These are phyloP conservation scores for Rallus limicola DNA, from an alignment of 2,113 vertebrate species.

Conservation along the genomic window DNA sequence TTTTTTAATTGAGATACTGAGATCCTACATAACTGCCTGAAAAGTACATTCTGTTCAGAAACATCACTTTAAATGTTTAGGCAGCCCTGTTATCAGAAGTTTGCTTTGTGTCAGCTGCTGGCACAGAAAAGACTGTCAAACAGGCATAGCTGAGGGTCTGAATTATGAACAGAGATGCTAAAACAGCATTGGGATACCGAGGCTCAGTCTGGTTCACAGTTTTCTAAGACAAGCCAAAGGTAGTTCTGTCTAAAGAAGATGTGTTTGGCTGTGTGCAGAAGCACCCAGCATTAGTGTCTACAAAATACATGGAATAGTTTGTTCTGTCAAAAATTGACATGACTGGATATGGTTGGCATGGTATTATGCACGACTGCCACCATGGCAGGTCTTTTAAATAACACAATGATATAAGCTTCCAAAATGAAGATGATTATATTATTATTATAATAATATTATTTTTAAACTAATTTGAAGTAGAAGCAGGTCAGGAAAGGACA, in stretches of 20 bases:
- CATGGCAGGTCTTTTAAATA: not conserved
- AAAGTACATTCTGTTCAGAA: not conserved
- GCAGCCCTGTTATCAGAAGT: not conserved
- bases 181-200: not conserved
- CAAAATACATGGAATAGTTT: not conserved
- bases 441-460: no score
- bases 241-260: not conserved
- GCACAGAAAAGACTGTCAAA: not conserved
- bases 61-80: not conserved
- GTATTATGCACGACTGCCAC: not conserved
- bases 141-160: not conserved
- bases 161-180: not conserved
- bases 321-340: not conserved
- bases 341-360: not conserved
- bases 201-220: not conserved
- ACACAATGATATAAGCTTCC: not conserved
- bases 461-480: not conserved
- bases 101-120: not conserved
- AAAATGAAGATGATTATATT: not conserved
- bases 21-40: not conserved
- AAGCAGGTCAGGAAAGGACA: not conserved
- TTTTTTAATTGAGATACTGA: not conserved
- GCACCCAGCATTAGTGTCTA: not conserved
- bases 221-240: not conserved
- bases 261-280: not conserved